Evolutionary conservation across 2,888 invertebrate genomes (phyloP).

Genomic region (Mellilla xanthometata): DNA sequence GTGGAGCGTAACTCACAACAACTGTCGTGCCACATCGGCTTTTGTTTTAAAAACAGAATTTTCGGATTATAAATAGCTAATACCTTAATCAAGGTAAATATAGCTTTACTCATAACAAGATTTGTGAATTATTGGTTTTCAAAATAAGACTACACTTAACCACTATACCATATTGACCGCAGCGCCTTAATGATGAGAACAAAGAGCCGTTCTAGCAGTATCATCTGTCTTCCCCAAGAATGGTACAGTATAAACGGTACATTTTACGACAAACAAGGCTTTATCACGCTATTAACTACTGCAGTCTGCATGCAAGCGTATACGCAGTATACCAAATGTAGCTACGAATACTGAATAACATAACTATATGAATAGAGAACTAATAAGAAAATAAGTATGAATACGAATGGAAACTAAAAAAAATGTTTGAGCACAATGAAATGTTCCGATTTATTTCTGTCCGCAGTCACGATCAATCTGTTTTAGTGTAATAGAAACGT

Average conservation of each 20-base stretch:
- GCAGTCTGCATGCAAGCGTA: conserved; percentile 16
- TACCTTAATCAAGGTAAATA: background rate
- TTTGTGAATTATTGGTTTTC: no score
- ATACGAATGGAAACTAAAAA: no score
- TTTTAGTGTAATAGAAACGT: no score
- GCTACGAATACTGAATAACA: conserved; percentile 14
- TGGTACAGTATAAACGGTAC: conserved; percentile 10
- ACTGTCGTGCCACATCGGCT: conserved; percentile 5
- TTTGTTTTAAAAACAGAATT: background rate
- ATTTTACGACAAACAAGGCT: conserved; percentile 24
- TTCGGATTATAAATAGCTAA: background rate
- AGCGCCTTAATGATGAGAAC: conserved; percentile 17
- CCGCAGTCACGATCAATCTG: no score
- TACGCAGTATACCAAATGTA: conserved; percentile 19
- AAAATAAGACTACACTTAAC: no score
- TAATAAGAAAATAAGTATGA: no score
- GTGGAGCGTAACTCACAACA: conserved; percentile 30
- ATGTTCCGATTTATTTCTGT: no score
- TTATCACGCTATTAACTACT: conserved; percentile 17
- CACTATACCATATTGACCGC: conserved; percentile 15
- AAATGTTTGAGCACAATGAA: no score
- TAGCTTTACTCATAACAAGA: no score
- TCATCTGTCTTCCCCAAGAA: conserved; percentile 19
- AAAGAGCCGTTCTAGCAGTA: conserved; percentile 22
- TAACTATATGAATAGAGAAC: no score